Conservation (phyloP, 2,888 invertebrate genomes). For the Rhogogaster chlorosoma region DNA sequence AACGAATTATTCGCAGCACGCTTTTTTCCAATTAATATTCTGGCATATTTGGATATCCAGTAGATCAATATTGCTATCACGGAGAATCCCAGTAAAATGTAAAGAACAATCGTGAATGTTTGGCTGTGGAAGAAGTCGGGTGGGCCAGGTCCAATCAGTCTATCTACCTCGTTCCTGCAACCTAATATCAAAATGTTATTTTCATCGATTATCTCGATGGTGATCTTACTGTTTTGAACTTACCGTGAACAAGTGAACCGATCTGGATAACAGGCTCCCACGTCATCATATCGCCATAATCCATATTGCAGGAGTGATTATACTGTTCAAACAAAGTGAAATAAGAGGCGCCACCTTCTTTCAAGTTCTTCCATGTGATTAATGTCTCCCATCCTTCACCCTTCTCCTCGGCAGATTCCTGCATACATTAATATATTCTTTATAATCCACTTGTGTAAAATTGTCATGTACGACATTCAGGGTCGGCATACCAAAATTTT, state of each 20-base stretch:
- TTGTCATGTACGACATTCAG: neutral
- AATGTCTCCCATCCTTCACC: neutral
- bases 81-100: neutral
- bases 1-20: neutral
- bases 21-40: neutral
- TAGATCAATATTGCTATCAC: neutral
- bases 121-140: neutral
- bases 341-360: slow-evolving; percentile 12
- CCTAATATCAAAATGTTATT: neutral
- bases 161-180: neutral
- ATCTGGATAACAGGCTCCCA: neutral
- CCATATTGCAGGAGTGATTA: neutral
- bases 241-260: neutral
- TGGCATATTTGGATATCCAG: neutral
- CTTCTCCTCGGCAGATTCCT: neutral
- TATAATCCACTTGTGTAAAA: neutral
- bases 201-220: neutral
- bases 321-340: neutral
- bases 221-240: neutral
- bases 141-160: too few species aligned
- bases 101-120: neutral
- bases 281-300: neutral
- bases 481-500: neutral
- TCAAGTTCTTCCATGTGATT: neutral
- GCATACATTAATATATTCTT: neutral